Base-by-base conservation (phyloP, 2,113 vertebrate genomes). In the Limnothrissa miodon region DNA sequence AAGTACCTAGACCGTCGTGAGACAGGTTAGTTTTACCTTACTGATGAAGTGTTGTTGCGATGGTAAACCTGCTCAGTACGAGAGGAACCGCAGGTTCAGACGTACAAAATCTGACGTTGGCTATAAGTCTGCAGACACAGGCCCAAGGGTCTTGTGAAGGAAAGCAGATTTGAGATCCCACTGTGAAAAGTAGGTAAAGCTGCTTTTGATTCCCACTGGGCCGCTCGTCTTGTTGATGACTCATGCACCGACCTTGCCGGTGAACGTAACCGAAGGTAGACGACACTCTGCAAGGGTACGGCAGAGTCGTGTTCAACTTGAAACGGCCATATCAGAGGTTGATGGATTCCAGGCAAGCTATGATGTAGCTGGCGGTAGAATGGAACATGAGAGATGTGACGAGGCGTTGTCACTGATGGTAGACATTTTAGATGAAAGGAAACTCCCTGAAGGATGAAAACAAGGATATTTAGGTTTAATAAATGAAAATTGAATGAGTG, bases 121-220 rank as follows among this genome's bases (percentile, higher is more conserved):
- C 56, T 1, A 33, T 36, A 70, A 15, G 66, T 70, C 10, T 70
- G 66, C 36, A 11, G 25, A 74, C 36, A 2, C 66, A 36, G 29
- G 25, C 8, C 59, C n/a, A 9, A 74, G 29, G 1, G 10, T 36
- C 36, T 29, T 74, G 29, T 39, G 66, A 29, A 21, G 66, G 29
- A 74, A 74, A 74, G 66, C 10, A 36, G 29, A 15, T 74, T 36
- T 74, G 66, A 74, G 29, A 74, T 33, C 66, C 66, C 66, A 74
- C 33, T 15, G 66, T 36, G 66, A 36, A 74, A 74, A 74, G 66
- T 74, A 74, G 66, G 66, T 15, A 36, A 33, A 74, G 66, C 66
- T 36, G 66, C 66, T 33, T 74, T 74, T 74, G 29, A 11, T 15
- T 33, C 66, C 33, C 33, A 9, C 66, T 36, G 66, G 25, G 66